These are phyloP conservation scores for Intellagama lesueurii DNA, from an alignment of 2,797 vertebrate genomes.

Conservation along the genomic window DNA sequence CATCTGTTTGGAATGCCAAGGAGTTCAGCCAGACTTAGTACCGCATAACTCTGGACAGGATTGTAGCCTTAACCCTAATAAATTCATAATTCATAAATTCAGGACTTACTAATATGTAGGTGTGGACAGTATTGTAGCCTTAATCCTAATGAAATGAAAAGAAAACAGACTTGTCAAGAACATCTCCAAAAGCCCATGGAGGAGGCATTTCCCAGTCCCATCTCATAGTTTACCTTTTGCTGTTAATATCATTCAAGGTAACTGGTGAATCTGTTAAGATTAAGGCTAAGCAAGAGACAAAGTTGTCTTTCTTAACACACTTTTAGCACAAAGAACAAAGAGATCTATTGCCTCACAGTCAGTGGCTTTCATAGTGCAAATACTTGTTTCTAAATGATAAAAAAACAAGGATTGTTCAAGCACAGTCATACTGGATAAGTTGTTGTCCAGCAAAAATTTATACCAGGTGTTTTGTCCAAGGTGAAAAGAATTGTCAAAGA, in stretches of 20 bases:
- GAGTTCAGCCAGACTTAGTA: too few relatives aligned
- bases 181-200: neutral
- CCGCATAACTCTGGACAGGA: too few relatives aligned
- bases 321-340: slow-evolving; percentile 47
- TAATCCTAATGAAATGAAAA: too few relatives aligned
- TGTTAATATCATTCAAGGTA: slow-evolving; percentile 36
- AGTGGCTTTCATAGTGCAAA: slow-evolving; percentile 46
- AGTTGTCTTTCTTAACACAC: slow-evolving; percentile 61
- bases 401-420: slow-evolving; percentile 37
- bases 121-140: too few relatives aligned
- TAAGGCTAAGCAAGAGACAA: slow-evolving; percentile 64
- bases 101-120: too few relatives aligned
- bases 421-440: slow-evolving; percentile 11
- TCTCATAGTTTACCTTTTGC: neutral
- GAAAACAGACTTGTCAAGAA: neutral
- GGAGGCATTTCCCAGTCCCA: neutral
- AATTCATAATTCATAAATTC: too few relatives aligned
- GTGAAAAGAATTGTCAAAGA: too few relatives aligned
- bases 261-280: slow-evolving; percentile 10
- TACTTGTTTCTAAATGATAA: slow-evolving; percentile 24
- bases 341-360: too few relatives aligned
- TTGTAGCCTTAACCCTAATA: too few relatives aligned
- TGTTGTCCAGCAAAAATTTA: neutral
- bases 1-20: too few relatives aligned
- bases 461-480: too few relatives aligned